These are phyloP conservation scores for Oxyscelio sp. DNA, from an alignment of 2,888 invertebrate species.

Conservation along the genomic window DNA sequence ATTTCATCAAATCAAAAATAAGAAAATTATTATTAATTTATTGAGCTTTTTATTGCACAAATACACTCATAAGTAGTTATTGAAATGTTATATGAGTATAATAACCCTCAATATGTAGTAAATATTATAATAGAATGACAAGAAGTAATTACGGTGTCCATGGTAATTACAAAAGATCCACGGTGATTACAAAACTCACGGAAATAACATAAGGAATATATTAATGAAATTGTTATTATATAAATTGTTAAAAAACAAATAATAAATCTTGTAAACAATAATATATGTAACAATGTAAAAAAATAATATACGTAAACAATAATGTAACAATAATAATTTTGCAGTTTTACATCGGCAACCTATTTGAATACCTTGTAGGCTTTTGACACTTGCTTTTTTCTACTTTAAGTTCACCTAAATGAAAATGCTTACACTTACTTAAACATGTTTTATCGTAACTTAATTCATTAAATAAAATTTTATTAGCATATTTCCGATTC, in stretches of 20 bases:
- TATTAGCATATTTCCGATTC: slow-evolving; percentile 8
- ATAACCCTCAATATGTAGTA: neutral
- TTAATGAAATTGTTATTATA: neutral
- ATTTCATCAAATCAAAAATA: too few relatives aligned
- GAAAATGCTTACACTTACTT: slow-evolving; percentile 14
- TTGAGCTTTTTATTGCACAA: too few relatives aligned
- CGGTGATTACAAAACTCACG: slow-evolving; percentile 13
- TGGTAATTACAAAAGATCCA: too few relatives aligned
- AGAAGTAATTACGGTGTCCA: slow-evolving; percentile 8
- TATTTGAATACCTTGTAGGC: neutral
- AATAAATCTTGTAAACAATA: neutral
- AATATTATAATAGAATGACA: neutral
- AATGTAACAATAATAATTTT: too few relatives aligned
- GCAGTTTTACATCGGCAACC: neutral
- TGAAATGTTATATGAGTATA: too few relatives aligned
- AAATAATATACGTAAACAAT: neutral
- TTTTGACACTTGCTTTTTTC: neutral
- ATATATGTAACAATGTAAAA: neutral
- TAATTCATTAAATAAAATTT: slow-evolving; percentile 28
- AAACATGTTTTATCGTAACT: slow-evolving; percentile 16
- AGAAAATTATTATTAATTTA: too few relatives aligned
- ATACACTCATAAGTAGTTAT: too few relatives aligned
- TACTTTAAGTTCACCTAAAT: slow-evolving; percentile 1
- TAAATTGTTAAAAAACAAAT: neutral
- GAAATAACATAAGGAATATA: neutral